Evolutionary conservation across 2,888 invertebrate genomes (phyloP), one percentile per base, ranked within the genome.

Genomic region (Eupeodes luniger): DNA sequence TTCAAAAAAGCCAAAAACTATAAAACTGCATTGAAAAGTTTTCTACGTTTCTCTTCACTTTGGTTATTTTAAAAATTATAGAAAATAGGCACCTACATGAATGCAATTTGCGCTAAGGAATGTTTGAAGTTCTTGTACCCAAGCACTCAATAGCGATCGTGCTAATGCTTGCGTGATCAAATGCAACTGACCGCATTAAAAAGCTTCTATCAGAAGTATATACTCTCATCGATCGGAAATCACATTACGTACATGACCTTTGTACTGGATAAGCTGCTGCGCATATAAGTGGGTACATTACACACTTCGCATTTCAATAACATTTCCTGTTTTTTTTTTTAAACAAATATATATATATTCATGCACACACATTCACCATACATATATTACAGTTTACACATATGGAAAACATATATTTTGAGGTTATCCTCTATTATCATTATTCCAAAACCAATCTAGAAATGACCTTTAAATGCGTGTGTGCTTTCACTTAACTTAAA

Each of bases 391-490:
- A 36, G 19, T 19, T 19, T 78, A 62, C 49, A 72, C 59, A 19
- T 34, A 64, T 51, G 44, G 47, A 12, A 64, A 62, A 70, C 76
- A 69, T 53, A 66, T 70, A 49, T 83, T 79, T 79, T 75, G 49
- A 69, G 74, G 66, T 78, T 81, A 81, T 75, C 53, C 62, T 84
- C 80, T 72, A 84, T 84, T 87, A 80, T 81, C 27, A 66, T 51
- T 81, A 81, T 51, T 44, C 76, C 51, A 51, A 84, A 40, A 67
- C 61, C 61, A 87, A 75, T 83, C 87, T 87, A 83, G 87, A 83
- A 83, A 77, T 53, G 87, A 87, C 87, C 87, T 87, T 84, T 51
- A 81, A 72, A 74, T 87, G 80, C 77, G 87, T 84, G 44, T 76
- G 16, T 70, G 84, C 87, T 87, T 87, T 87, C 87, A 84, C 87